These are phyloP conservation scores for Anguilla anguilla DNA, from an alignment of 2,797 vertebrate genomes.

Conservation along the genomic window DNA sequence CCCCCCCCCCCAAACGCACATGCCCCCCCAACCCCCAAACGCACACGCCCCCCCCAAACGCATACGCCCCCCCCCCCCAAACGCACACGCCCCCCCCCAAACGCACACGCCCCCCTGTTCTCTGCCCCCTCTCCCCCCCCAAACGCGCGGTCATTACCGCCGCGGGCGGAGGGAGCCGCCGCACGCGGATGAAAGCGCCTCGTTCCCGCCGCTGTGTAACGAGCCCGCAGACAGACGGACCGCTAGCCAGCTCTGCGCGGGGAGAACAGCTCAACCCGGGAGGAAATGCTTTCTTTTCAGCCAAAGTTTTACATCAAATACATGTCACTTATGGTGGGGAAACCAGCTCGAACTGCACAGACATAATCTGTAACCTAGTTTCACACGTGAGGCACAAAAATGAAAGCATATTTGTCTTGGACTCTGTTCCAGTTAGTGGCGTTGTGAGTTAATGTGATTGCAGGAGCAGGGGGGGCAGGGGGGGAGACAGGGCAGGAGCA, in stretches of 20 bases:
- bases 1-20: too few species aligned
- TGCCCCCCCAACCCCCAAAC: neutral
- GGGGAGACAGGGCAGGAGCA: constrained; percentile 27
- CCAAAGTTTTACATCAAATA: neutral
- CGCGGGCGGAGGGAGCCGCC: neutral
- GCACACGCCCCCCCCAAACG: neutral
- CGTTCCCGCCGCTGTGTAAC: neutral
- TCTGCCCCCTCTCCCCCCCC: too few species aligned
- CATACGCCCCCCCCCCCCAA: neutral
- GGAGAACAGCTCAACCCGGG: neutral
- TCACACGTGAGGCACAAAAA: neutral
- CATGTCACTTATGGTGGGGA: neutral
- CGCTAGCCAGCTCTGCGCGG: neutral
- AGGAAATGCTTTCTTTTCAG: neutral
- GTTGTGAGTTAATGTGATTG: constrained; percentile 77
- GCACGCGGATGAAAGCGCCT: neutral
- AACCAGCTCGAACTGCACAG: neutral
- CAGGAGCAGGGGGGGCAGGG: constrained; percentile 63
- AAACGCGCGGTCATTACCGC: constrained; percentile 35
- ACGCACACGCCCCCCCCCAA: too few species aligned
- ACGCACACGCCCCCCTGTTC: too few species aligned
- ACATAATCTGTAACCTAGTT: constrained; percentile 5
- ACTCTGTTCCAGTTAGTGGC: constrained; percentile 61
- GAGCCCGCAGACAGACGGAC: neutral
- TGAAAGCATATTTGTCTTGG: constrained; percentile 33